Percentiles rank a stretch among this genome's conserved stretches.
phyloP scores from a whole-genome alignment of 1,140 invertebrate genomes.

The Zophobas atratus region DNA sequence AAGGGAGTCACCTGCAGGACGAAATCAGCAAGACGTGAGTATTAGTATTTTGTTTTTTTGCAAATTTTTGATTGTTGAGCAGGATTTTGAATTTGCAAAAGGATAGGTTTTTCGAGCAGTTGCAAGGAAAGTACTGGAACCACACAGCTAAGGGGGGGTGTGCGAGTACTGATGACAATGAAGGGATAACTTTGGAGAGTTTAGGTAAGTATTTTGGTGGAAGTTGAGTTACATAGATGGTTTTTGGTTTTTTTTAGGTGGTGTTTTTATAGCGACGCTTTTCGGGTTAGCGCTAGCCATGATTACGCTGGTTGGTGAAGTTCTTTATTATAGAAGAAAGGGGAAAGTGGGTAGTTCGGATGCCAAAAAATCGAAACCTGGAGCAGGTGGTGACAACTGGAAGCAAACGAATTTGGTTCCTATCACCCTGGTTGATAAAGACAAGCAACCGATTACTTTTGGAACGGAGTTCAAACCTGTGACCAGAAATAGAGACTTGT shows the following conservation, averaged over 20 bases:
- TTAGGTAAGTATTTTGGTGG: conserved; percentile 74
- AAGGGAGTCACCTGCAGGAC: conserved; percentile 86
- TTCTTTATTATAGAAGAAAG: conserved; percentile 84
- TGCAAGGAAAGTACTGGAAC: conserved; percentile 89
- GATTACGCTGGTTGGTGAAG: conserved; percentile 84
- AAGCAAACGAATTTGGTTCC: conserved; percentile 17
- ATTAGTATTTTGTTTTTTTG: neutral
- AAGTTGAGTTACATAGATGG: conserved; percentile 26
- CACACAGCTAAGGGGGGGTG: conserved; percentile 78
- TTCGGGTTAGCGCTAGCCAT: conserved; percentile 87
- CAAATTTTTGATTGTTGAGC: conserved; percentile 51
- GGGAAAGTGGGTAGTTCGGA: conserved; percentile 67
- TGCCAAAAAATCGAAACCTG: conserved; percentile 3
- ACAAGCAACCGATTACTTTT: conserved; percentile 63
- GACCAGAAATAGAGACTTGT: conserved; percentile 61
- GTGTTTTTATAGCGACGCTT: conserved; percentile 90
- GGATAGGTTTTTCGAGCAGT: conserved; percentile 85
- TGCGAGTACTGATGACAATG: conserved; percentile 82
- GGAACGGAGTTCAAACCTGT: conserved; percentile 69
- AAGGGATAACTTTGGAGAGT: conserved; percentile 90
- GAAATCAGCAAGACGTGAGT: conserved; percentile 81
- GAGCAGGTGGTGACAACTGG: conserved; percentile 3
- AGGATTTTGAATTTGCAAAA: conserved; percentile 89
- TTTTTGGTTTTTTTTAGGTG: conserved; percentile 73
- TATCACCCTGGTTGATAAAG: conserved; percentile 50